Evolutionary conservation across 1,140 invertebrate genomes (phyloP).

Genomic region (Caerostris extrusa): DNA sequence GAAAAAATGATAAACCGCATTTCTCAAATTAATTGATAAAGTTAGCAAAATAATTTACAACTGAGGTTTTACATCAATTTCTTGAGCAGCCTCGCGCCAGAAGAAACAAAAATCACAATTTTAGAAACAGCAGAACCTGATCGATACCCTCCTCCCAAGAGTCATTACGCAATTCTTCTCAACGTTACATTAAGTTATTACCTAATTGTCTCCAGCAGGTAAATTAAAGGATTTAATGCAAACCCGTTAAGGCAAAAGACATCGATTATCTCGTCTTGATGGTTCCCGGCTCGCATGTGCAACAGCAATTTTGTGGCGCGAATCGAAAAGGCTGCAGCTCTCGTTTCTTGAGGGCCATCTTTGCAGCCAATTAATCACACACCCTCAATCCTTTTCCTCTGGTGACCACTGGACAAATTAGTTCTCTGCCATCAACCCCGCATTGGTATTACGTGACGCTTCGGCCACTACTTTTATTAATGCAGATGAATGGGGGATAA

Average conservation of each 20-base stretch:
- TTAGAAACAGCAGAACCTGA: background rate
- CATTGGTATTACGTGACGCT: slow-evolving; percentile 19
- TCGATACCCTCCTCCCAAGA: background rate
- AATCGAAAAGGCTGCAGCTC: background rate
- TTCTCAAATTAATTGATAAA: no score
- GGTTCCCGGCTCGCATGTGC: slow-evolving; percentile 14
- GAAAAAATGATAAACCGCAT: no score
- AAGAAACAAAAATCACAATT: no score
- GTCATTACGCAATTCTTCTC: slow-evolving; percentile 27
- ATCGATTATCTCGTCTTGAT: slow-evolving; percentile 29
- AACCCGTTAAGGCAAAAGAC: slow-evolving; percentile 4
- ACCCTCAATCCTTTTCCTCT: slow-evolving; percentile 35
- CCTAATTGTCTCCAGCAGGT: slow-evolving; percentile 34
- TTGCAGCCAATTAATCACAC: slow-evolving; percentile 53
- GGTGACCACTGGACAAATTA: slow-evolving; percentile 55
- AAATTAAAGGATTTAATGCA: slow-evolving; percentile 37
- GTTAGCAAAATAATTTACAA: no score
- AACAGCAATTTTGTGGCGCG: slow-evolving; percentile 28
- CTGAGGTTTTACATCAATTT: no score
- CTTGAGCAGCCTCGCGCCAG: no score
- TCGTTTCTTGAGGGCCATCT: background rate
- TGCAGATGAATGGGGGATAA: slow-evolving; percentile 54
- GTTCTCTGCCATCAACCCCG: background rate
- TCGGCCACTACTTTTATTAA: slow-evolving; percentile 48
- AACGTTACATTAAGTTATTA: slow-evolving; percentile 23